A percentile compares a stretch with the other conserved stretches of the same genome.
Conservation (phyloP, 2,888 invertebrate species). For the Heterodera filipjevi region DNA sequence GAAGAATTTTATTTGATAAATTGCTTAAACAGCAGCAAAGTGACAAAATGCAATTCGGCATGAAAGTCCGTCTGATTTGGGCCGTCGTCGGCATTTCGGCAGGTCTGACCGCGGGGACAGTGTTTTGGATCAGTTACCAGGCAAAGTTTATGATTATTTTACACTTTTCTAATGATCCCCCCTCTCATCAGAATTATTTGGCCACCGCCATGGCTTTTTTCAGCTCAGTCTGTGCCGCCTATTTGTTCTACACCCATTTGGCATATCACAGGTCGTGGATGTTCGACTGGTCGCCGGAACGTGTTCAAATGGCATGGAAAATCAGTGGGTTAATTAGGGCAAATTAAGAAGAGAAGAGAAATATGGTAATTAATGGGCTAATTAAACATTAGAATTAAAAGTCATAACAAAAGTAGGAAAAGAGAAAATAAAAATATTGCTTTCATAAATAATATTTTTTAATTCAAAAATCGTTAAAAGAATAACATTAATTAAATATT, state of each 20-base stretch:
- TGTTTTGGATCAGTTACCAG: conserved; percentile 54
- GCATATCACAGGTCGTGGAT: conserved; percentile 57
- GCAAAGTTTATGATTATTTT: conserved; percentile 31
- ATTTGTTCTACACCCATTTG: conserved; percentile 56
- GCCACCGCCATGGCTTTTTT: conserved; percentile 55
- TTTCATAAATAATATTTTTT: no score
- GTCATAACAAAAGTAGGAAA: no score
- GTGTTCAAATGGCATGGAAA: conserved; percentile 15
- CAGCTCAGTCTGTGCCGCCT: conserved; percentile 54
- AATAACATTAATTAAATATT: no score
- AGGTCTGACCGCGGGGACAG: conserved; percentile 57
- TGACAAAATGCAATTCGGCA: conserved; percentile 35
- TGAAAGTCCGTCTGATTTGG: conserved; percentile 46
- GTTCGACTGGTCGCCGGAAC: conserved; percentile 47
- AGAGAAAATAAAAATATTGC: no score
- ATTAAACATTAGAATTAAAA: no score
- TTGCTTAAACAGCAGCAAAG: background rate
- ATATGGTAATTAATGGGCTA: no score
- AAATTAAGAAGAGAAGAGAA: no score
- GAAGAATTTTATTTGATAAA: no score
- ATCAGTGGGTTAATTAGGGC: conserved; percentile 15
- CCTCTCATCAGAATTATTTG: conserved; percentile 51
- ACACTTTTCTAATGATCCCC: conserved; percentile 19
- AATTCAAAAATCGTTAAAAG: no score
- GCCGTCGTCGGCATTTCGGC: conserved; percentile 57